Conservation (phyloP, 2,113 vertebrate genomes). For the Trichomycterus rosablanca region DNA sequence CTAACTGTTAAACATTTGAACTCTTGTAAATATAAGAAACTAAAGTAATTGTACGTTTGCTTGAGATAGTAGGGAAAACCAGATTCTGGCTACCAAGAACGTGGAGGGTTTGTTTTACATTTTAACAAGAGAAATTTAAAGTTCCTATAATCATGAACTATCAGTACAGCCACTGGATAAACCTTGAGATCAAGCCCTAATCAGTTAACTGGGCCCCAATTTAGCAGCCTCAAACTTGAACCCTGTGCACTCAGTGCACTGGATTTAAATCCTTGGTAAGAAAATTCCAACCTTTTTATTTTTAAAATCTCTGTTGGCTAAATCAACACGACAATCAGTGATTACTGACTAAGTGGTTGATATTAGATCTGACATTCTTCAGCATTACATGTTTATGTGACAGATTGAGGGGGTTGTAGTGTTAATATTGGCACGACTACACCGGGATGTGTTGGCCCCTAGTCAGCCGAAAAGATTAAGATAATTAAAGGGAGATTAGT, state of each 20-base stretch:
- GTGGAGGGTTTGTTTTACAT: too few relatives aligned
- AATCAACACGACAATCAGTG: slow-evolving; percentile 12
- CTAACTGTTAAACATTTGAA: too few relatives aligned
- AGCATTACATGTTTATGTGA: neutral
- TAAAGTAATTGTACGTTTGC: too few relatives aligned
- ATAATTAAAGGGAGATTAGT: slow-evolving; percentile 78
- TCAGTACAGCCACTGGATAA: slow-evolving; percentile 22
- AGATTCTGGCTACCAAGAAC: too few relatives aligned
- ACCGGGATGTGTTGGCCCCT: slow-evolving; percentile 38
- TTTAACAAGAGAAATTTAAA: too few relatives aligned
- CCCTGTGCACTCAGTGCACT: neutral
- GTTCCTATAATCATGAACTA: slow-evolving; percentile 29
- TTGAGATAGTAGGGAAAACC: too few relatives aligned
- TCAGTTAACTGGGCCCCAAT: slow-evolving; percentile 26
- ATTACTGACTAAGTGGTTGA: neutral
- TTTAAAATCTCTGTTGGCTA: slow-evolving; percentile 14
- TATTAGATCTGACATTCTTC: neutral
- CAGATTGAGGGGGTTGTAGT: neutral
- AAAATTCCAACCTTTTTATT: neutral
- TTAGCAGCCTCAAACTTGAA: slow-evolving; percentile 28
- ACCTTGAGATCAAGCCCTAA: slow-evolving; percentile 23
- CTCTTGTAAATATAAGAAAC: too few relatives aligned
- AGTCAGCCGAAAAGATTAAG: slow-evolving; percentile 57
- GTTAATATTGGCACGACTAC: too few relatives aligned
- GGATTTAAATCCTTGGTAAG: slow-evolving; percentile 11